Conservation (phyloP, 1,140 invertebrate species). For the Anthonomus grandis region DNA sequence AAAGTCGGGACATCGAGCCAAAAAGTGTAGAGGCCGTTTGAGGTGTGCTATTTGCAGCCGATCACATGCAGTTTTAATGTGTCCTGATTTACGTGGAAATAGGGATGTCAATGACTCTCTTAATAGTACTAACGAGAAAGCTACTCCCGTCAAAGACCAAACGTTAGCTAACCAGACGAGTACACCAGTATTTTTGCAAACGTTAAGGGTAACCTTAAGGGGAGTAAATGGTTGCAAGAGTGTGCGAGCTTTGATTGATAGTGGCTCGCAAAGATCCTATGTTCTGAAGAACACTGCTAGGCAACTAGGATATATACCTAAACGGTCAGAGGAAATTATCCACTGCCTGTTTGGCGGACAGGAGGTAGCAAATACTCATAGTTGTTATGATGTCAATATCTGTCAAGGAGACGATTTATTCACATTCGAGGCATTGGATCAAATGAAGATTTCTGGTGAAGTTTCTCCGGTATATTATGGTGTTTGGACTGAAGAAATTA, state of each 20-base stretch:
- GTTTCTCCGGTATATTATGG: no score
- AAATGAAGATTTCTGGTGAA: no score
- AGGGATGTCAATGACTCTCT: no score
- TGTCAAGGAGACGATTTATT: constrained; percentile 3
- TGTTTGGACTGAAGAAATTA: no score
- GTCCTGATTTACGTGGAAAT: neutral
- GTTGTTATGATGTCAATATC: neutral
- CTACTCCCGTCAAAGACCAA: no score
- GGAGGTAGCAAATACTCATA: neutral
- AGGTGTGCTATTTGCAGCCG: neutral
- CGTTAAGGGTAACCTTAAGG: no score
- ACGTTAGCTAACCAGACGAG: neutral
- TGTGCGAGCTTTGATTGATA: constrained; percentile 1
- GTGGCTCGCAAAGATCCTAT: neutral
- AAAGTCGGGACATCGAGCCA: neutral
- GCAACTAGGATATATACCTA: neutral
- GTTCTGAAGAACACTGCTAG: neutral
- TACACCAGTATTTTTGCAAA: constrained; percentile 3
- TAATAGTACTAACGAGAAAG: no score
- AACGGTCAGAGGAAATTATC: neutral
- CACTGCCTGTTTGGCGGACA: constrained; percentile 17
- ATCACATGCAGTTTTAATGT: neutral
- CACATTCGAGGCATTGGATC: constrained; percentile 2
- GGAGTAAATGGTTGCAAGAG: no score
- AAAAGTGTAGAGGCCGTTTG: neutral